phyloP scores from a whole-genome alignment of 2,797 vertebrate genomes.

The Aldrovandia affinis region DNA sequence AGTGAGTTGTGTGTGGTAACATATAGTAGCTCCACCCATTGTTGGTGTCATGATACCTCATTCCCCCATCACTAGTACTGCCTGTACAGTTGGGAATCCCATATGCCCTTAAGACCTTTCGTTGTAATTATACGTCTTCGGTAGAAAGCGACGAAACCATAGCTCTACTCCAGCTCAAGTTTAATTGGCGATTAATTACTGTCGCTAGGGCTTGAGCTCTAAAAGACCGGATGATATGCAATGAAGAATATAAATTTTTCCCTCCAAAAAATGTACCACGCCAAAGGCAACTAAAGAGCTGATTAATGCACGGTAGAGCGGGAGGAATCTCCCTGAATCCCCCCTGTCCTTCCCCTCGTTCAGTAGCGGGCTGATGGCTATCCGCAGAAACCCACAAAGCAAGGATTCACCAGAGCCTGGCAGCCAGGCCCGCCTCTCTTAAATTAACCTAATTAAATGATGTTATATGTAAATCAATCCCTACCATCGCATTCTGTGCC shows the following conservation, averaged over 20 bases:
- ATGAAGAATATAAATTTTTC: background rate
- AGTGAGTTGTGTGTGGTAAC: too few relatives aligned
- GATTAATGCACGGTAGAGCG: background rate
- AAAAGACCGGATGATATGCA: background rate
- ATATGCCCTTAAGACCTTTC: background rate
- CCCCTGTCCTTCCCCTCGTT: background rate
- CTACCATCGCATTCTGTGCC: background rate
- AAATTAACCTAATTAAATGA: constrained; percentile 4
- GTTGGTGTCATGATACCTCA: too few relatives aligned
- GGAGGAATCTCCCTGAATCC: background rate
- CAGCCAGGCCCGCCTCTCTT: background rate
- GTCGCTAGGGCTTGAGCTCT: background rate
- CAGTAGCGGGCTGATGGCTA: background rate
- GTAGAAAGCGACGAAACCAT: background rate
- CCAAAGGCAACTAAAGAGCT: background rate
- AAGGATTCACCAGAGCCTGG: background rate
- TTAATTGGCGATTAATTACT: constrained; percentile 9
- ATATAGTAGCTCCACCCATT: too few relatives aligned
- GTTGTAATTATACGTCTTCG: background rate
- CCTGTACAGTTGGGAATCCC: background rate
- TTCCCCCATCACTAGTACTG: too few relatives aligned
- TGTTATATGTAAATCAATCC: background rate
- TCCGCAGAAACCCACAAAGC: background rate
- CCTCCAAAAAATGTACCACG: background rate
- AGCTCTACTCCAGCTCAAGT: background rate